Evolutionary conservation across 2,888 invertebrate genomes (phyloP), one percentile per base, ranked within the genome.

Genomic region (Marronus borbonicus): DNA sequence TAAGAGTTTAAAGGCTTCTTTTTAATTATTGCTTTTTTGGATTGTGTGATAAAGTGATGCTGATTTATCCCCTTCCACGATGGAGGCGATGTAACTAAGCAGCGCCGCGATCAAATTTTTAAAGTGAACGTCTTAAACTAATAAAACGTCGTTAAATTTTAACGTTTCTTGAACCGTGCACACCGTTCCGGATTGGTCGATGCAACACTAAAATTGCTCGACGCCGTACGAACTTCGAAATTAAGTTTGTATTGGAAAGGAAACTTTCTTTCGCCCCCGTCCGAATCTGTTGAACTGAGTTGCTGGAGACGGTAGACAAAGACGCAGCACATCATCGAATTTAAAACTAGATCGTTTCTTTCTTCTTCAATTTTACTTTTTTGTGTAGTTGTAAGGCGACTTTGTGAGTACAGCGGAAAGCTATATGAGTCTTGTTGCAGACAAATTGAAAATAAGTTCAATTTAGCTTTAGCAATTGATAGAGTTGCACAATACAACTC

Each of bases 181-280:
- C 31, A 58, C 17, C 36, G 70, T 70, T 17, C 36, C 31, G 17
- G 55, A 55, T 39, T 70, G 39, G 58, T 20, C 20, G 8, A 58
- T 17, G 55, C 31, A 55, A 36, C 17, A 36, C 36, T 36, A 36
- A 31, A 70, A 70, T 58, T 58, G 70, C 70, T 55, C 58, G 55
- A 70, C 58, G 55, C 20, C n/a, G 55, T 31, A 17, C 55, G 17
- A 70, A 70, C 52, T 70, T 70, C 36, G 8, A 70, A 70, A 70
- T 70, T 70, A 58, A 70, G 70, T 70, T 70, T 55, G 39, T 70
- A 70, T 70, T 70, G 70, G 70, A 58, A n/a, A 52, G 58, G n/a
- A 70, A 70, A 20, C 52, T 17, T 58, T 55, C 70, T 70, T 58
- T 66, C 28, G 28, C 31, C 52, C 24, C 24, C 49, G 69, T 69